These are phyloP conservation scores for Heliconius himera DNA, from an alignment of 1,140 invertebrate species.

Conservation along the genomic window DNA sequence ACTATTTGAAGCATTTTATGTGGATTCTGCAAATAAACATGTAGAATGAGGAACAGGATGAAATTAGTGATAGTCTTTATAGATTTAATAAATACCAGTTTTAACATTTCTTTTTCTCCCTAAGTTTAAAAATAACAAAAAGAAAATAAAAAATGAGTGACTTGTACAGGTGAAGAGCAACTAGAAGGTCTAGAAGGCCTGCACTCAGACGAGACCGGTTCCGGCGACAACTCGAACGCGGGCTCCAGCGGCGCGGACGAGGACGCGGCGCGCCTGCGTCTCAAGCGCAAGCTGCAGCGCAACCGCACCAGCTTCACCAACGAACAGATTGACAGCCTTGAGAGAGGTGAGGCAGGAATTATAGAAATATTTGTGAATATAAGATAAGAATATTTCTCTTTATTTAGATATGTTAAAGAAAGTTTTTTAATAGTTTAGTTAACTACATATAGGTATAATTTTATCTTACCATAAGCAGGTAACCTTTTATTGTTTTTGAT, in stretches of 20 bases:
- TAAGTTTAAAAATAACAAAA: not conserved
- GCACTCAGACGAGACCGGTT: conserved; percentile 88
- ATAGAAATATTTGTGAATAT: no score
- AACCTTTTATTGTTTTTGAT: no score
- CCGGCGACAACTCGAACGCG: conserved; percentile 89
- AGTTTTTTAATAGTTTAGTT: no score
- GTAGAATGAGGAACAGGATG: not conserved
- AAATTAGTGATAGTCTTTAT: not conserved
- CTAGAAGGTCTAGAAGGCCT: conserved; percentile 83
- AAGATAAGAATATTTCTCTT: no score
- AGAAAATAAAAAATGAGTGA: not conserved
- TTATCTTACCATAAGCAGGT: no score
- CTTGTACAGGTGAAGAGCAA: conserved; percentile 61
- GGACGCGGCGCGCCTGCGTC: conserved; percentile 91
- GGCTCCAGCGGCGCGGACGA: conserved; percentile 91
- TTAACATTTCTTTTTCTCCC: not conserved
- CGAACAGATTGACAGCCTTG: conserved; percentile 98
- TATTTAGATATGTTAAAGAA: no score
- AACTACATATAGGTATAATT: no score
- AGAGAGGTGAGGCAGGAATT: conserved; percentile 89
- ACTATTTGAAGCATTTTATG: not conserved
- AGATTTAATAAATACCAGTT: not conserved
- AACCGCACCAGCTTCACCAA: conserved; percentile 99
- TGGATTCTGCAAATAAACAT: no score
- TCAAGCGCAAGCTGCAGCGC: conserved; percentile 98